Evolutionary conservation across 2,888 invertebrate genomes (phyloP), one percentile per base, ranked within the genome.

Genomic region (Dolichopus griseipennis): DNA sequence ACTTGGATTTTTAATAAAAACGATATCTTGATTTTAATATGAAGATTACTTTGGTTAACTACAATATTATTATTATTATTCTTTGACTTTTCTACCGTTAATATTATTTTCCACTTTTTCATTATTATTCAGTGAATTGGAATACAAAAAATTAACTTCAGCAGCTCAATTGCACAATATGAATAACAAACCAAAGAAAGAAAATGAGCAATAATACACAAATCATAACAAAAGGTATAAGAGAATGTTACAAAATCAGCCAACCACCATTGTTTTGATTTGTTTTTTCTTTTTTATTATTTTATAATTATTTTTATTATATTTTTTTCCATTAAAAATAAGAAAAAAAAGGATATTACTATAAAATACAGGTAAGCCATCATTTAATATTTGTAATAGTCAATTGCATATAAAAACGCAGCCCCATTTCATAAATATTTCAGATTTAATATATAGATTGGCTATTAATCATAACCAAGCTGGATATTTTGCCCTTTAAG

Each of bases 21-120:
- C 43, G 43, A 43, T 43, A 43, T 43, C 43, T 43, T 43, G 43
- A 43, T 43, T 43, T 43, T 43, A 43, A n/a, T n/a, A n/a, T n/a
- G n/a, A n/a, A n/a, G n/a, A n/a, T n/a, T n/a, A n/a, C n/a, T n/a
- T n/a, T n/a, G n/a, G n/a, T n/a, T n/a, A n/a, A n/a, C n/a, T n/a
- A n/a, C n/a, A n/a, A n/a, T n/a, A n/a, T n/a, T n/a, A n/a, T n/a
- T n/a, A n/a, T 43, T 9, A 15, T 43, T 43, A 10, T 43, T 43
- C 4, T 43, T 43, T 15, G 3, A 43, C 12, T 43, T 34, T 34
- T 34, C 34, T 34, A n/a, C n/a, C n/a, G n/a, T n/a, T n/a, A n/a
- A n/a, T n/a, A n/a, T n/a, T n/a, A n/a, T n/a, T 34, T 34, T 34
- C 12, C 7, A 10, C 12, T 15, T 10, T 43, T 15, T 15, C 15